Conservation (phyloP, 2,888 invertebrate species). For the Pseudanteris insignis region DNA sequence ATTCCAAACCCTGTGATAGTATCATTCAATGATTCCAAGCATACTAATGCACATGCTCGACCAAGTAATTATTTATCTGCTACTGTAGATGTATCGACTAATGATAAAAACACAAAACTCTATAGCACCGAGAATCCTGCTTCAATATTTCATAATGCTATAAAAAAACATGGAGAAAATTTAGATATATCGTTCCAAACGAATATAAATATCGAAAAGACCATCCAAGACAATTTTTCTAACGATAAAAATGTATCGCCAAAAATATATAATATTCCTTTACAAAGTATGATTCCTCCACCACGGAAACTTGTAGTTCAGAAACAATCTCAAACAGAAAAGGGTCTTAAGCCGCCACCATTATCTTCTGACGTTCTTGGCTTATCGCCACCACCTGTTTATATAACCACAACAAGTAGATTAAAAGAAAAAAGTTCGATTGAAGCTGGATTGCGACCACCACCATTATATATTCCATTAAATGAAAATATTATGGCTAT, state of each 20-base stretch:
- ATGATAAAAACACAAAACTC: conserved; percentile 55
- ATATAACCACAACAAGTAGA: conserved; percentile 49
- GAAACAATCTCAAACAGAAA: conserved; percentile 43
- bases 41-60: conserved; percentile 42
- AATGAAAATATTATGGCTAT: conserved; percentile 52
- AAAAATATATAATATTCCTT: conserved; percentile 49
- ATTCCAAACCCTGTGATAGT: conserved; percentile 57
- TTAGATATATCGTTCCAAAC: conserved; percentile 56
- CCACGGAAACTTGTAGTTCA: conserved; percentile 35
- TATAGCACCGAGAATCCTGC: conserved; percentile 57
- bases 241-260: too few relatives aligned
- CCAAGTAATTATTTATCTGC: too few relatives aligned
- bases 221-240: neutral
- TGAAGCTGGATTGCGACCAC: conserved; percentile 55
- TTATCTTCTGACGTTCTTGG: conserved; percentile 59
- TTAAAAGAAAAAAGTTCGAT: conserved; percentile 50
- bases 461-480: conserved; percentile 60
- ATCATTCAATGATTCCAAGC: conserved; percentile 49
- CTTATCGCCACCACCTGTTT: conserved; percentile 61
- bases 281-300: conserved; percentile 59
- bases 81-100: conserved; percentile 51
- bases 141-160: conserved; percentile 39
- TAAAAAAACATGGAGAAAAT: conserved; percentile 49
- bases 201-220: conserved; percentile 54
- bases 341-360: conserved; percentile 60